Percentiles rank a stretch among this genome's conserved stretches.
Conservation (phyloP, 2,113 vertebrate genomes). For the Prochilodus magdalenae region DNA sequence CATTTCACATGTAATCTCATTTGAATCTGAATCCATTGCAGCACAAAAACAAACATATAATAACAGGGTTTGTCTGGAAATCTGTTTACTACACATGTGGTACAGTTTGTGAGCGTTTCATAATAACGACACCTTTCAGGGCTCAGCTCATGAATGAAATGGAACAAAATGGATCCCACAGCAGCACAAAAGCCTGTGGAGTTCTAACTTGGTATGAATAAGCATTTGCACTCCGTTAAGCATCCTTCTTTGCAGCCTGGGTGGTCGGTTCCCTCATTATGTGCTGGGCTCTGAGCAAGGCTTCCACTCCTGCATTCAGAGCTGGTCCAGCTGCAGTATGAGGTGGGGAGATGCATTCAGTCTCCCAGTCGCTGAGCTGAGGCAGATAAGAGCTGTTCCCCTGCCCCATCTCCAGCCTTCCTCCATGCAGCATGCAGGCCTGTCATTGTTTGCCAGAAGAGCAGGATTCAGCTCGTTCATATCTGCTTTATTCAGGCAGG, state of each 20-base stretch:
- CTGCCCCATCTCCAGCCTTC: constrained; percentile 6
- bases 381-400: constrained; percentile 46
- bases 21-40: constrained; percentile 30
- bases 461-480: constrained; percentile 49
- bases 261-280: constrained; percentile 17
- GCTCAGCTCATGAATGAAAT: not conserved
- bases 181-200: not conserved
- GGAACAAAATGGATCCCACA: constrained; percentile 2
- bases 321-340: not conserved
- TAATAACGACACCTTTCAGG: not conserved
- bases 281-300: not conserved
- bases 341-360: constrained; percentile 18
- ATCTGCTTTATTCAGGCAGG: constrained; percentile 58
- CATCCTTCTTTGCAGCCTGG: not conserved
- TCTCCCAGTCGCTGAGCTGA: constrained; percentile 15
- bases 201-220: constrained; percentile 2
- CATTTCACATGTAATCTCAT: constrained; percentile 42
- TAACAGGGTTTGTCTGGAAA: constrained; percentile 11
- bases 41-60: constrained; percentile 39
- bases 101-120: constrained; percentile 19
- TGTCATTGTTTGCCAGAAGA: constrained; percentile 47
- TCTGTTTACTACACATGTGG: constrained; percentile 12
- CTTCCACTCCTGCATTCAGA: constrained; percentile 4
- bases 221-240: constrained; percentile 15
- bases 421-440: not conserved